These are phyloP conservation scores for Agrypnus murinus DNA, from an alignment of 2,888 invertebrate species.

Conservation along the genomic window DNA sequence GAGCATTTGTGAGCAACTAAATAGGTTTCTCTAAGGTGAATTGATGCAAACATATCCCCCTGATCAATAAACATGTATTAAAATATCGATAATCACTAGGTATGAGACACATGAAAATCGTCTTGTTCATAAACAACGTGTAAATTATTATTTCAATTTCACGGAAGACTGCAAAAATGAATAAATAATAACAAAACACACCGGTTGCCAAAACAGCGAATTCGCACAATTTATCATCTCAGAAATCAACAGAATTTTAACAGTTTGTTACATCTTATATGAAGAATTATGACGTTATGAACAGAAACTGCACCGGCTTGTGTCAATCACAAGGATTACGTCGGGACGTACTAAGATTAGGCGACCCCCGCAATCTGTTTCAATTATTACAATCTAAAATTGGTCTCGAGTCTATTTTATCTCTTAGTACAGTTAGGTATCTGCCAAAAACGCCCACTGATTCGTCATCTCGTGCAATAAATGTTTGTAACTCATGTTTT, in stretches of 20 bases:
- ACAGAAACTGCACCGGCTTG: slow-evolving; percentile 53
- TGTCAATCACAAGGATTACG: slow-evolving; percentile 46
- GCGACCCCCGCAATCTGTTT: slow-evolving; percentile 31
- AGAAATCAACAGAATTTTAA: slow-evolving; percentile 54
- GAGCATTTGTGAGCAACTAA: too few relatives aligned
- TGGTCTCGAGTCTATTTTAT: slow-evolving; percentile 16
- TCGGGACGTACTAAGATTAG: slow-evolving; percentile 5
- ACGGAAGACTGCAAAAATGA: too few relatives aligned
- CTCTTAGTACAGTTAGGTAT: neutral
- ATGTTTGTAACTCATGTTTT: slow-evolving; percentile 11
- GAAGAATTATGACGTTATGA: slow-evolving; percentile 58
- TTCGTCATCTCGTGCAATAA: slow-evolving; percentile 24
- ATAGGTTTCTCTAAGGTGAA: too few relatives aligned
- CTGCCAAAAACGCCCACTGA: slow-evolving; percentile 29
- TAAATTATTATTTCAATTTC: too few relatives aligned
- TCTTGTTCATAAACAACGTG: too few relatives aligned
- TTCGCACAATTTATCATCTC: slow-evolving; percentile 58
- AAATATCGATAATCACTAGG: too few relatives aligned
- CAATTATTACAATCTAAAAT: slow-evolving; percentile 30
- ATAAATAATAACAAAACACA: neutral
- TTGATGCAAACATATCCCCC: too few relatives aligned
- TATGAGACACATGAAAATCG: too few relatives aligned
- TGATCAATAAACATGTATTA: too few relatives aligned
- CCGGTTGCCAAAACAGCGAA: slow-evolving; percentile 56
- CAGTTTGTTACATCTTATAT: slow-evolving; percentile 61